Percentiles rank a stretch among this genome's conserved stretches.
phyloP scores from a whole-genome alignment of 2,888 invertebrate genomes.

The Hydriomena furcata region DNA sequence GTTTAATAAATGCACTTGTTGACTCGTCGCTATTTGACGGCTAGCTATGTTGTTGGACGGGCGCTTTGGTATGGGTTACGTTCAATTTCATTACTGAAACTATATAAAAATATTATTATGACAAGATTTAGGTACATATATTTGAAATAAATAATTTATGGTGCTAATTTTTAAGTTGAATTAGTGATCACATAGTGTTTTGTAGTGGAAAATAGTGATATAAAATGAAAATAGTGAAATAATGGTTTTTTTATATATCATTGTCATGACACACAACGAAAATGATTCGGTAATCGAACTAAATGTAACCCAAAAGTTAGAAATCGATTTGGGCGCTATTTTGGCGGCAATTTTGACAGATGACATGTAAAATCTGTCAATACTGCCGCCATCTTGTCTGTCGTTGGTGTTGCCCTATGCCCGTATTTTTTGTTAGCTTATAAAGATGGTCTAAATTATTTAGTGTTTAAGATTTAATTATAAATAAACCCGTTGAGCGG shows the following conservation, averaged over 20 bases:
- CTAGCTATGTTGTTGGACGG: slow-evolving; percentile 23
- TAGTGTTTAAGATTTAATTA: slow-evolving; percentile 34
- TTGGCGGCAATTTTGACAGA: too few relatives aligned
- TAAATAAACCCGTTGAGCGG: slow-evolving; percentile 53
- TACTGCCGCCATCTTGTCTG: too few relatives aligned
- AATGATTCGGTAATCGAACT: neutral
- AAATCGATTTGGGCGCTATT: neutral
- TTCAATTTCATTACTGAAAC: slow-evolving; percentile 4
- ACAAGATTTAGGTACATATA: neutral
- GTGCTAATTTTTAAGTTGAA: slow-evolving; percentile 18
- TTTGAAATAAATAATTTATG: slow-evolving; percentile 15
- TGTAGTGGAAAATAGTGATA: neutral
- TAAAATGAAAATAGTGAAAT: too few relatives aligned
- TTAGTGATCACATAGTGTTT: neutral
- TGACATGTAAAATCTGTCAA: too few relatives aligned
- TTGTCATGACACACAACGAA: neutral
- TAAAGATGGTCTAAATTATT: slow-evolving; percentile 23
- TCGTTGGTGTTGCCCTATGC: neutral
- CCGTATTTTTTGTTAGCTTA: slow-evolving; percentile 12
- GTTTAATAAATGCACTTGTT: slow-evolving; percentile 16
- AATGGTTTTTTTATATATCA: neutral
- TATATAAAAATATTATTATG: neutral
- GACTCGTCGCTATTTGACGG: slow-evolving; percentile 28
- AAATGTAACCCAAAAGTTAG: slow-evolving; percentile 12
- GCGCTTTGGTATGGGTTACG: neutral